phyloP scores from a whole-genome alignment of 2,113 vertebrate genomes.

The Equus przewalskii region DNA sequence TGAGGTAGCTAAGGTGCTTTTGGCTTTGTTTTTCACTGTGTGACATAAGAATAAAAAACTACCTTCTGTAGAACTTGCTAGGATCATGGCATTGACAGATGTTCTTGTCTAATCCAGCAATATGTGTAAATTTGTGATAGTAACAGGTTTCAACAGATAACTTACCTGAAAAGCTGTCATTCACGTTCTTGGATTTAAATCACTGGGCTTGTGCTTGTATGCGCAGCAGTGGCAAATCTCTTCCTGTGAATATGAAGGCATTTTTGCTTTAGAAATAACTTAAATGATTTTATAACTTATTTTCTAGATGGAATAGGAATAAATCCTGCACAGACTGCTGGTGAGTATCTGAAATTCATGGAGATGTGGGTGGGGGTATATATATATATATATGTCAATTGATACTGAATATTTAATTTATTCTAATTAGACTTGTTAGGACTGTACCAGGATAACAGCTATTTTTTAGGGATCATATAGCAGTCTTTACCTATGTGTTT shows the following conservation, averaged over 20 bases:
- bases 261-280: slow-evolving; percentile 47
- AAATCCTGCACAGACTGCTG: slow-evolving; percentile 92
- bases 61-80: background rate
- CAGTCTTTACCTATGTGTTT: background rate
- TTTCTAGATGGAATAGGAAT: slow-evolving; percentile 91
- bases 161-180: background rate
- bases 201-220: background rate
- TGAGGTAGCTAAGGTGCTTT: background rate
- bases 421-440: background rate
- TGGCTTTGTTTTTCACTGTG: background rate
- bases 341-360: slow-evolving; percentile 82
- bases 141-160: background rate
- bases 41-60: background rate
- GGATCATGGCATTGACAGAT: background rate
- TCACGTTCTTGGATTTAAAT: background rate
- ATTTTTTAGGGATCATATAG: background rate
- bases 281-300: background rate
- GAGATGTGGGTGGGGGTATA: background rate
- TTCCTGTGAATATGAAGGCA: background rate
- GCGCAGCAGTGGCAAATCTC: background rate
- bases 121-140: background rate
- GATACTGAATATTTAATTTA: background rate
- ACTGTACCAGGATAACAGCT: background rate
- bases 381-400: background rate
- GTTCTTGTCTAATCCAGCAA: background rate